Evolutionary conservation across 2,888 invertebrate genomes (phyloP), one percentile per base, ranked within the genome.

Genomic region (Hirtodrosophila cameraria): DNA sequence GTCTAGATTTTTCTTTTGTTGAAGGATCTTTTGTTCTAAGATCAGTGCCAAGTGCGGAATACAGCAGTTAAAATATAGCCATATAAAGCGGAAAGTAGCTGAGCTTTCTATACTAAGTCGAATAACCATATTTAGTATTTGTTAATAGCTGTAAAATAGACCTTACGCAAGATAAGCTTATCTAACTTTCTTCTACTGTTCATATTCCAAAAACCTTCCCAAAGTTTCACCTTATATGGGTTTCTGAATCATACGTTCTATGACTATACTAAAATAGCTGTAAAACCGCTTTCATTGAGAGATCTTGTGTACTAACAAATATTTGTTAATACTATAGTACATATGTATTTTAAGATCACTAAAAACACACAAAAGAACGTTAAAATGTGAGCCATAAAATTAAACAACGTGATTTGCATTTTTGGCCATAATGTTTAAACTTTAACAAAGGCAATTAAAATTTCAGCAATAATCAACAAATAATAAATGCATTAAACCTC

Each of bases 361-460:
- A 39, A 8, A 28, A 46, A 23, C 12, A n/a, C n/a, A 33, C 31
- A 4, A 11, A 55, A 4, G 16, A 30, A 20, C 13, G 23, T 33
- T 18, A 8, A 46, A 5, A 15, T 13, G 25, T 16, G n/a, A n/a
- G 11, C 20, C 33, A 28, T 23, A 31, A 20, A 27, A 23, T 3
- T 2, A 9, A 16, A n/a, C 6, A 50, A 52, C 23, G 28, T 52
- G 52, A 62, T 52, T 60, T 61, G 50, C 38, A 41, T 50, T 59
- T 50, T 25, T n/a, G n/a, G 30, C 11, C 28, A 16, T 33, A 42
- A 28, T 23, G 16, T 13, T 53, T 7, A 18, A 53, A 48, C 6
- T 23, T 31, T 23, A 28, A 58, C 42, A 28, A 16, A 9, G 38
- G 27, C 9, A 39, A 43, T 38, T 45, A 33, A 30, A 36, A 35